Evolutionary conservation across 2,888 invertebrate species (phyloP).

Genomic region (Lomographa bimaculata): DNA sequence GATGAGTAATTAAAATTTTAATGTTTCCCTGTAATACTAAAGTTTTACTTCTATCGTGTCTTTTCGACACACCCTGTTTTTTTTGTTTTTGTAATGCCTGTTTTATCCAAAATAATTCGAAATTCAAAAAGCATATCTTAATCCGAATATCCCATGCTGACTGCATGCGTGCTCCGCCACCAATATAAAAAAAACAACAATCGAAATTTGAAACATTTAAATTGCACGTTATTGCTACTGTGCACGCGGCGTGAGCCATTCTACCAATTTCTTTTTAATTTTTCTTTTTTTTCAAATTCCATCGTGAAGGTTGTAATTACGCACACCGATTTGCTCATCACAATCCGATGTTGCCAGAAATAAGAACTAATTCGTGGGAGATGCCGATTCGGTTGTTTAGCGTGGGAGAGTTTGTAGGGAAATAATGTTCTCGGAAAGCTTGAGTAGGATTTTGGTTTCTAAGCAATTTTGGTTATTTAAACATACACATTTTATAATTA

Average conservation of each 20-base stretch:
- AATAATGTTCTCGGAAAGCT: slow-evolving; percentile 9
- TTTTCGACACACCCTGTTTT: too few relatives aligned
- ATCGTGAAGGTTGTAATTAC: slow-evolving; percentile 71
- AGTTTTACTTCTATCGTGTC: too few relatives aligned
- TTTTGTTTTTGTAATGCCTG: too few relatives aligned
- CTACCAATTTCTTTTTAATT: slow-evolving; percentile 39
- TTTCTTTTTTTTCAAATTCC: slow-evolving; percentile 54
- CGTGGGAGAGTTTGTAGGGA: slow-evolving; percentile 69
- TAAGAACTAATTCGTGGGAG: slow-evolving; percentile 80
- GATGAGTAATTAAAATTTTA: too few relatives aligned
- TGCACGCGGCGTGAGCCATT: slow-evolving; percentile 68
- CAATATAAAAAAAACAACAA: slow-evolving; percentile 40
- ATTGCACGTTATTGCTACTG: slow-evolving; percentile 81
- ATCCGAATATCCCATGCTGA: slow-evolving; percentile 28
- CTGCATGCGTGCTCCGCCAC: slow-evolving; percentile 30
- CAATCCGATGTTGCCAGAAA: slow-evolving; percentile 69
- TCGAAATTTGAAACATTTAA: slow-evolving; percentile 82
- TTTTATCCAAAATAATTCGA: neutral
- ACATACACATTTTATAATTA: too few relatives aligned
- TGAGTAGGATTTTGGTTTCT: neutral
- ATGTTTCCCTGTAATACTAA: too few relatives aligned
- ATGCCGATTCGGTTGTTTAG: slow-evolving; percentile 56
- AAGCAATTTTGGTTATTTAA: too few relatives aligned
- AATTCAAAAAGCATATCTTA: slow-evolving; percentile 4
- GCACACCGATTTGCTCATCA: slow-evolving; percentile 72